Percentiles rank a stretch among this genome's conserved stretches.
These are phyloP conservation scores for Podarcis muralis DNA, from an alignment of 2,113 vertebrate genomes.

Conservation along the genomic window DNA sequence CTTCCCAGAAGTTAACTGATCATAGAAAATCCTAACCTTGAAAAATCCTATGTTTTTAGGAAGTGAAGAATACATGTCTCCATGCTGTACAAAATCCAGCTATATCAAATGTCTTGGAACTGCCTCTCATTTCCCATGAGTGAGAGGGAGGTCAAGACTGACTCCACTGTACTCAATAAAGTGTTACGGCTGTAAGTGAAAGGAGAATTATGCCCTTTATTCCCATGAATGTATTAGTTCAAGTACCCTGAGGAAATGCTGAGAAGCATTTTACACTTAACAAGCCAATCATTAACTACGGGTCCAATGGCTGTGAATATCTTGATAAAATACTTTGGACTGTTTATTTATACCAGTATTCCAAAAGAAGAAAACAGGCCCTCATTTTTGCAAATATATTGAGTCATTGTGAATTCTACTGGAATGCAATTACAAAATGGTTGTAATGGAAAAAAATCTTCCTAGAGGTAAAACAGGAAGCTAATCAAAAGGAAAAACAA, in stretches of 20 bases:
- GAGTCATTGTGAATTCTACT: constrained; percentile 44
- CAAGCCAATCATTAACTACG: constrained; percentile 50
- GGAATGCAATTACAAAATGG: constrained; percentile 44
- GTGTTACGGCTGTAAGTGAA: constrained; percentile 16
- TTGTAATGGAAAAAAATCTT: constrained; percentile 50
- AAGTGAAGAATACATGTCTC: background rate
- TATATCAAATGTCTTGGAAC: background rate
- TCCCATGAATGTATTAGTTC: constrained; percentile 41
- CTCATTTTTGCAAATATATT: constrained; percentile 34
- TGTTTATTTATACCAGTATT: constrained; percentile 39
- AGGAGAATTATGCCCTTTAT: constrained; percentile 32
- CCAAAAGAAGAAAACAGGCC: constrained; percentile 41
- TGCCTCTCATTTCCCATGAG: background rate
- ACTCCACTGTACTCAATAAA: constrained; percentile 13
- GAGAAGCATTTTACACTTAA: constrained; percentile 47
- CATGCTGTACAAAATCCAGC: background rate
- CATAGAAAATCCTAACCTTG: background rate
- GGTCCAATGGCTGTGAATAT: constrained; percentile 35
- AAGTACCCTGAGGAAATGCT: constrained; percentile 42
- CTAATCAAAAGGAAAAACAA: constrained; percentile 62
- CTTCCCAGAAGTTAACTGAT: background rate
- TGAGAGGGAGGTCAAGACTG: background rate
- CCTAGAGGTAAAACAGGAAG: constrained; percentile 48
- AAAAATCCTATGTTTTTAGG: background rate
- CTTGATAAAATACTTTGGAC: constrained; percentile 39